phyloP scores from a whole-genome alignment of 2,888 invertebrate genomes.

The Lasioglossum villosulum region DNA sequence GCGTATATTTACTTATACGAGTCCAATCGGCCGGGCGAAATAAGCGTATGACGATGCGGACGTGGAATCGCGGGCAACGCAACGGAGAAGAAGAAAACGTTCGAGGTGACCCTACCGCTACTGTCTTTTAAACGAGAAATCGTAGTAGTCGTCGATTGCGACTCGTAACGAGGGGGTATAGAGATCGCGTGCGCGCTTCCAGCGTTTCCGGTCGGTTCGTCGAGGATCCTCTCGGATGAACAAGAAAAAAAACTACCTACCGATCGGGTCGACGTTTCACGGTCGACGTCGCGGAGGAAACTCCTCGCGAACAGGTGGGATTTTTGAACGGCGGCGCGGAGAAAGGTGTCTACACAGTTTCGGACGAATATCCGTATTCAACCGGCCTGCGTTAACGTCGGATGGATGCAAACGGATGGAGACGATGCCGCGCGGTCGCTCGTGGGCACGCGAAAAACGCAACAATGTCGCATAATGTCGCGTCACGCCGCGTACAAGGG shows the following conservation, averaged over 20 bases:
- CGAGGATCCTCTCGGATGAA: background rate
- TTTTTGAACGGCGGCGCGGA: conserved; percentile 5
- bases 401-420: conserved; percentile 11
- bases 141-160: background rate
- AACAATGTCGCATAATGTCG: background rate
- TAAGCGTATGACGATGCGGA: conserved; percentile 3
- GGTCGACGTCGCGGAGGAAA: conserved; percentile 15
- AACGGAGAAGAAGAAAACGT: conserved; percentile 14
- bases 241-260: background rate
- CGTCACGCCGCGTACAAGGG: conserved; percentile 4
- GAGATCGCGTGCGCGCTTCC: background rate
- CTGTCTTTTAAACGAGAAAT: conserved; percentile 68
- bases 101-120: conserved; percentile 12
- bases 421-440: conserved; percentile 2
- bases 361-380: background rate
- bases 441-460: background rate
- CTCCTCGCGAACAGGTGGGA: conserved; percentile 16
- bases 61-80: background rate
- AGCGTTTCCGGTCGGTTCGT: conserved; percentile 18
- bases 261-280: background rate
- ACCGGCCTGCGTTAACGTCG: background rate
- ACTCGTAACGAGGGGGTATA: background rate
- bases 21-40: background rate
- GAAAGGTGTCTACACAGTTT: background rate
- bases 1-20: conserved; percentile 2